Base-by-base conservation (phyloP, 1,140 invertebrate genomes). In the Metaphire vulgaris region DNA sequence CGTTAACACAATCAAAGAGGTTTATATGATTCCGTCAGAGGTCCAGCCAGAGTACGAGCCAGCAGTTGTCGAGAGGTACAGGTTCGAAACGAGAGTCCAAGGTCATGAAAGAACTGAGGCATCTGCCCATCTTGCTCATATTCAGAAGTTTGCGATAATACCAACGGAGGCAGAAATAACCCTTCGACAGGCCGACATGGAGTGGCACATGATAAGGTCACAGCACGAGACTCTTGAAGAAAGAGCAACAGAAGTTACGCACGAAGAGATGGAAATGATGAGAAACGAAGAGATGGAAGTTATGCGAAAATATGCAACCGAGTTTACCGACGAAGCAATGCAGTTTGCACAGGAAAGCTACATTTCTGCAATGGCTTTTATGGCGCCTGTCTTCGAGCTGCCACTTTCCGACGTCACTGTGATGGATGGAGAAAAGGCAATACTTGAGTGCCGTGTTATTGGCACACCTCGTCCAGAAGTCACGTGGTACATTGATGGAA, bases 401-500 rank as follows among this genome's bases (percentile, higher is more conserved):
- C 81, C 81, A 41, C 78, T 86, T 12, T 80, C 76, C 29, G 84
- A 86, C 72, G 77, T 82, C 26, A 83, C 83, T 2, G 81, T 83
- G n/a, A 80, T 76, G 71, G 83, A 85, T 70, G 82, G 81, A 16
- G 79, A 80, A 28, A 78, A 82, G 68, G 82, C 81, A 29, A 73
- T 70, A 1, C 79, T 86, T 32, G 80, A 80, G 65, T 82, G 81
- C 33, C 73, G 77, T 33, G 79, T 86, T 29, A 75, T 76, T 6
- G 84, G 85, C 14, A 34, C 76, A 26, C 84, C 85, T 16, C 76
- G 78, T 21, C 85, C 85, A 2, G 76, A 79, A 30, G 79, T 85
- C 70, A 82, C 80, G 33, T 86, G 85, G 92, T 91, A 89, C 80
- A 88, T 89, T 67, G 89, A 88, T n/a, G 88, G 90, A 1, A 84